phyloP scores from a whole-genome alignment of 2,888 invertebrate species.

The Clepsis dumicolana region DNA sequence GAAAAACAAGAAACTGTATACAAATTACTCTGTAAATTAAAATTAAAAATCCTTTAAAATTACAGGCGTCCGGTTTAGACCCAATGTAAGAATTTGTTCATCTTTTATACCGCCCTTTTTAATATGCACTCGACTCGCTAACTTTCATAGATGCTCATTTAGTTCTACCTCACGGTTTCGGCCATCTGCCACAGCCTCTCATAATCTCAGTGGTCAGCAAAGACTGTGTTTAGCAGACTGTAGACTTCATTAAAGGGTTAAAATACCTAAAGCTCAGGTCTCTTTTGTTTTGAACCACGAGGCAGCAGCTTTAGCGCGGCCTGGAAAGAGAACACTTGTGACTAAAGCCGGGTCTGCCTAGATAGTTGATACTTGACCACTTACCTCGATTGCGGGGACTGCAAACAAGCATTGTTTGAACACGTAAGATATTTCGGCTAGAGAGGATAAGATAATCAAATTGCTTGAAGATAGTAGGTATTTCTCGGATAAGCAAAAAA shows the following conservation, averaged over 20 bases:
- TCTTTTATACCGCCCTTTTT: slow-evolving; percentile 12
- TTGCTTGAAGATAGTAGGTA: slow-evolving; percentile 47
- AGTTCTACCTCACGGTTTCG: slow-evolving; percentile 27
- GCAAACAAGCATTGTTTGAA: slow-evolving; percentile 57
- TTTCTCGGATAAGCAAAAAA: slow-evolving; percentile 10
- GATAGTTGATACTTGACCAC: slow-evolving; percentile 59
- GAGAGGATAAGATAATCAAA: slow-evolving; percentile 50
- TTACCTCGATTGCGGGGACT: slow-evolving; percentile 56
- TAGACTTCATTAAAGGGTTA: background rate
- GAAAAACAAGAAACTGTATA: too few species aligned
- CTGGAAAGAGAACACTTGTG: slow-evolving; percentile 43
- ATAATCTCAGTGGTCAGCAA: slow-evolving; percentile 22
- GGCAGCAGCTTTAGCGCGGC: slow-evolving; percentile 23
- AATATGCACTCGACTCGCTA: slow-evolving; percentile 9
- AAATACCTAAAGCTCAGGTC: background rate
- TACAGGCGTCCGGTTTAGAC: background rate
- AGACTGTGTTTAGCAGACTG: slow-evolving; percentile 29
- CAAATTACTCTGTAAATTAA: too few species aligned
- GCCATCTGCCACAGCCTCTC: background rate
- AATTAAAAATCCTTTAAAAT: background rate
- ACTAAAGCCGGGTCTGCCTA: slow-evolving; percentile 41
- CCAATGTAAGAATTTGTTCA: background rate
- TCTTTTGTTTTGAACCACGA: slow-evolving; percentile 31
- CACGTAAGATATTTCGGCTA: slow-evolving; percentile 45
- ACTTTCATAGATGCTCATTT: slow-evolving; percentile 28